Evolutionary conservation across 2,888 invertebrate genomes (phyloP), one percentile per base, ranked within the genome.

Genomic region (Acronicta alni): DNA sequence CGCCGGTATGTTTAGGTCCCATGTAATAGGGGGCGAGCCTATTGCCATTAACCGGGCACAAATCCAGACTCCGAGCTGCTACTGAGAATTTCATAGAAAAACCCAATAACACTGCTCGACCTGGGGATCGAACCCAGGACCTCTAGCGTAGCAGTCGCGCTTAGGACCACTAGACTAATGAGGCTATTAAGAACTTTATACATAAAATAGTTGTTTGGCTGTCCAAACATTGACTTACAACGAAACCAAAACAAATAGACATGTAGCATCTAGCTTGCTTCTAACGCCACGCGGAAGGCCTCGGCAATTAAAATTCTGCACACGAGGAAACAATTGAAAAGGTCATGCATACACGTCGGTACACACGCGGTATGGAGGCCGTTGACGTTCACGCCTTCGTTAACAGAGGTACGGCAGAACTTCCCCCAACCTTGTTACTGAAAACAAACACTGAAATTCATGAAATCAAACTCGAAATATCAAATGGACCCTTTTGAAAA

Each of bases 261-360:
- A 64, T 57, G 57, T 41, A 63, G 57, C 65, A 48, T 64, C 56
- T 57, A 55, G 16, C 37, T 56, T 46, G 20, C 43, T 54, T 46
- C 42, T 44, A 71, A 54, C 68, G 41, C 47, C 70, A 85, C 71
- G 72, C 87, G 89, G 88, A 88, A 89, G 85, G 55, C 79, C 75
- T 53, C 0, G 72, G 57, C 67, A 68, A 80, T 83, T 84, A 82
- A 67, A 59, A 87, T 84, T 85, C 86, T 82, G 79, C 83, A 80
- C 85, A 89, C 83, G 84, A 88, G 88, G 88, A 89, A 89, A 83
- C 81, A 79, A 80, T 82, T 75, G 67, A 64, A 76, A 76, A 85
- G 88, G 86, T 77, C 76, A 75, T 48, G 63, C 58, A 61, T 70
- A 59, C 51, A 37, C 14, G 61, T 48, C 45, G 35, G 41, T 20